phyloP scores from a whole-genome alignment of 2,113 vertebrate species.

The Siniperca chuatsi region DNA sequence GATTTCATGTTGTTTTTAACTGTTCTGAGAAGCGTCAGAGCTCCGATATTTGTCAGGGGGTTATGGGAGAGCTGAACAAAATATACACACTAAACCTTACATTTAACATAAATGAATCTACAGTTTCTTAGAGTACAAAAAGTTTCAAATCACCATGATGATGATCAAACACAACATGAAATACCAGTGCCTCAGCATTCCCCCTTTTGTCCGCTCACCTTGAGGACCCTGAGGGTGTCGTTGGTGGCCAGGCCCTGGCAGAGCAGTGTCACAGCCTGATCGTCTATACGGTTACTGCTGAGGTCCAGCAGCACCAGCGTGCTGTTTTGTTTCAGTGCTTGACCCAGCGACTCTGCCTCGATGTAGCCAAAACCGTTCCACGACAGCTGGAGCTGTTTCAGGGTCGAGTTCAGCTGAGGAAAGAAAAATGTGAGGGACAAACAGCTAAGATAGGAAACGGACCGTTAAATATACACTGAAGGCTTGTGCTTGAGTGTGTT shows the following conservation, averaged over 20 bases:
- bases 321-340: slow-evolving; percentile 82
- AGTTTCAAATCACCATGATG: background rate
- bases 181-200: background rate
- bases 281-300: slow-evolving; percentile 81
- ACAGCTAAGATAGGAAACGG: background rate
- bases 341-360: slow-evolving; percentile 81
- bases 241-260: slow-evolving; percentile 85
- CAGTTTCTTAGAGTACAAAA: background rate
- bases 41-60: slow-evolving; percentile 80
- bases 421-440: background rate
- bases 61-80: slow-evolving; percentile 81
- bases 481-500: background rate
- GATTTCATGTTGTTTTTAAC: slow-evolving; percentile 81
- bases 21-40: slow-evolving; percentile 71
- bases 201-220: slow-evolving; percentile 68
- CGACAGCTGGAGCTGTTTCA: slow-evolving; percentile 82
- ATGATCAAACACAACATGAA: background rate
- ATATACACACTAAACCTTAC: background rate
- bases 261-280: slow-evolving; percentile 74
- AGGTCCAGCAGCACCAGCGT: slow-evolving; percentile 82
- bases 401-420: slow-evolving; percentile 52
- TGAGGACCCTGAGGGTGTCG: slow-evolving; percentile 78
- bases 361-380: slow-evolving; percentile 84
- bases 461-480: background rate
- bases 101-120: background rate